phyloP scores from a whole-genome alignment of 2,797 vertebrate species.

The Petrocephalus schoutedeni region DNA sequence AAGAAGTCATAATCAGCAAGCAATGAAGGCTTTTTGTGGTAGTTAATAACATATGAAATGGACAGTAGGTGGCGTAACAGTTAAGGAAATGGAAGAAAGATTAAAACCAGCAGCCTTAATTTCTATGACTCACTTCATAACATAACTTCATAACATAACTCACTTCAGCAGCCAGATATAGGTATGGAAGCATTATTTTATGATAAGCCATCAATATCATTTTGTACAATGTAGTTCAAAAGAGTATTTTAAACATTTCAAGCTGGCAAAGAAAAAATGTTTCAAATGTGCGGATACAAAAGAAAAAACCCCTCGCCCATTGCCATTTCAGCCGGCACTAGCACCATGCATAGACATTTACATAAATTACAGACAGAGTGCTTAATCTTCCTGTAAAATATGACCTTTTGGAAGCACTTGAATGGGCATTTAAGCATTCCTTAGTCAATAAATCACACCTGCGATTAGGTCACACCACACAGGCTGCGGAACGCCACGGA shows the following conservation, averaged over 20 bases:
- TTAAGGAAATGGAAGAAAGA: not conserved
- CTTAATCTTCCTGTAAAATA: constrained; percentile 26
- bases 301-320: not conserved
- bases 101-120: not conserved
- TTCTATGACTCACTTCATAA: too few species aligned
- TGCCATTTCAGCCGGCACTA: not conserved
- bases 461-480: not conserved
- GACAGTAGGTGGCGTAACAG: not conserved
- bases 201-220: not conserved
- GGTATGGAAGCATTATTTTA: not conserved
- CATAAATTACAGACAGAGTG: constrained; percentile 23
- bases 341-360: constrained; percentile 23
- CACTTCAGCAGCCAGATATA: not conserved
- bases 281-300: not conserved
- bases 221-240: not conserved
- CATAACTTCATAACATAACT: too few species aligned
- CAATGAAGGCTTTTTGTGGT: not conserved
- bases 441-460: constrained; percentile 17
- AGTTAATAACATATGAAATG: not conserved
- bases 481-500: not conserved
- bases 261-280: not conserved
- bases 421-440: constrained; percentile 20
- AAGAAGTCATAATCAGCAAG: not conserved
- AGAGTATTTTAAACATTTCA: not conserved
- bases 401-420: constrained; percentile 34